A percentile compares a stretch with the other conserved stretches of the same genome.
These are phyloP conservation scores for Popillia japonica DNA, from an alignment of 1,140 invertebrate genomes.

Conservation along the genomic window DNA sequence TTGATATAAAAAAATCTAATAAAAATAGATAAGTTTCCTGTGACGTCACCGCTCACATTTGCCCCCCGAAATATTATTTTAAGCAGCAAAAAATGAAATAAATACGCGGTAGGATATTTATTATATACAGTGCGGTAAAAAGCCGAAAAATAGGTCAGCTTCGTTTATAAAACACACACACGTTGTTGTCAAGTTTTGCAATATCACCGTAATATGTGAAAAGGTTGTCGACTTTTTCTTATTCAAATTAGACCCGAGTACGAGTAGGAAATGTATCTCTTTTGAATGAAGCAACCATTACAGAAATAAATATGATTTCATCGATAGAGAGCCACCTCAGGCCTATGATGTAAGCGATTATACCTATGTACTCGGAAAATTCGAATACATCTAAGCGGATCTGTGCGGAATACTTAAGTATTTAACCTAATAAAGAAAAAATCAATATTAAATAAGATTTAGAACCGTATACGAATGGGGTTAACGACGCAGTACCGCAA, in stretches of 20 bases:
- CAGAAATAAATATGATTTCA: slow-evolving; percentile 15
- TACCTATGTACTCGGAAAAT: neutral
- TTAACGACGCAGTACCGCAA: neutral
- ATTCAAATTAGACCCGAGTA: neutral
- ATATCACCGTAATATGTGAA: neutral
- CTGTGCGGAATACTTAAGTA: neutral
- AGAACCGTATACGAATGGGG: neutral
- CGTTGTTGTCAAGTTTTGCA: neutral
- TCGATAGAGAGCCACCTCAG: neutral
- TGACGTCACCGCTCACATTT: neutral
- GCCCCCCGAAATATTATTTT: neutral
- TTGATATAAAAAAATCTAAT: too few species aligned
- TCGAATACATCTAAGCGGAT: neutral
- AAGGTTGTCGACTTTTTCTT: neutral
- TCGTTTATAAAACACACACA: neutral
- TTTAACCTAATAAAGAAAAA: neutral
- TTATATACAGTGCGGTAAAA: neutral
- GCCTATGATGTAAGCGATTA: neutral
- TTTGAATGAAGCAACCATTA: neutral
- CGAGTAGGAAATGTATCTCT: neutral
- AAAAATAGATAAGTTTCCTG: too few species aligned
- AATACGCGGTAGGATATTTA: neutral
- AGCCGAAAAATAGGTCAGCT: neutral
- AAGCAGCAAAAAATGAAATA: neutral
- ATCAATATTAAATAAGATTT: neutral